These are phyloP conservation scores for Ctenosaura bakeri DNA, from an alignment of 2,797 vertebrate genomes.

Conservation along the genomic window DNA sequence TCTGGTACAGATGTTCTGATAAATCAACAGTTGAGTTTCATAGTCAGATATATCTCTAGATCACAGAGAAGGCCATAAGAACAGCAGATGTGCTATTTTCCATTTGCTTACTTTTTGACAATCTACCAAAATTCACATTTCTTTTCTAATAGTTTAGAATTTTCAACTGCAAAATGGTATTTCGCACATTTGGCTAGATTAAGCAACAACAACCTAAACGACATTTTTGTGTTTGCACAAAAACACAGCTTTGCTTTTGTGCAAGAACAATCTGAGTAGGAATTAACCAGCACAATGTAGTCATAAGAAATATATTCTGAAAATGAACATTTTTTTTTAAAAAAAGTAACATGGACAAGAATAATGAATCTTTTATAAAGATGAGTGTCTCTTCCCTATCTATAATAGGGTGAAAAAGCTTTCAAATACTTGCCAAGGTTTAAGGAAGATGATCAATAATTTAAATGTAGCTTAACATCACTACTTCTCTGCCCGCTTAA, in stretches of 20 bases:
- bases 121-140: not conserved
- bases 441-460: not conserved
- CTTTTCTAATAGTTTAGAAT: not conserved
- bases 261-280: not conserved
- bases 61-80: not conserved
- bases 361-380: constrained; percentile 11
- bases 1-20: not conserved
- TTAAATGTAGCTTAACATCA: constrained; percentile 3
- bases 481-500: not conserved
- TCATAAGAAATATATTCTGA: not conserved
- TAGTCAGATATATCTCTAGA: not conserved
- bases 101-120: not conserved
- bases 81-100: fast-evolving
- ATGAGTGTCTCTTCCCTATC: not conserved
- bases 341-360: not conserved
- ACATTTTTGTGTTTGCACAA: not conserved
- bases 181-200: not conserved
- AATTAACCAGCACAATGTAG: not conserved
- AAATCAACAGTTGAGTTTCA: not conserved
- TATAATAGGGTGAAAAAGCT: not conserved
- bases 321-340: not conserved
- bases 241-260: not conserved
- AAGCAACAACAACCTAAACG: not conserved
- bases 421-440: not conserved
- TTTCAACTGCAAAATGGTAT: not conserved